Evolutionary conservation across 2,797 vertebrate species (phyloP), one percentile per base, ranked within the genome.

Genomic region (Chaetophractus vellerosus): DNA sequence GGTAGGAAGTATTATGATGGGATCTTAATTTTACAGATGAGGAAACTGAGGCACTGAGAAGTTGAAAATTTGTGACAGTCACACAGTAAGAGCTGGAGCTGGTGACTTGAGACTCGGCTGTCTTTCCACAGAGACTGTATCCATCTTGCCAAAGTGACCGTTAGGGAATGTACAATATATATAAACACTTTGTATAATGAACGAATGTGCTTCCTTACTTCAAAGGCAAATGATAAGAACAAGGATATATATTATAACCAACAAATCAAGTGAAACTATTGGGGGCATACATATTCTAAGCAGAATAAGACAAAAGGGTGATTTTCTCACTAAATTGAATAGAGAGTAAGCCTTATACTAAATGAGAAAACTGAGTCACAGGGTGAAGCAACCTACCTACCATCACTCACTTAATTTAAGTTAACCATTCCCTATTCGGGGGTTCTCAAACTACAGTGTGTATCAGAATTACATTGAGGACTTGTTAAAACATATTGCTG

Each of bases 1-100:
- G 21, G 33, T 41, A 64, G 15, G 7, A 52, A 64, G 61, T 48
- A 74, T 59, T 78, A 55, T 26, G 57, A 26, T 6, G 64, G 1
- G 11, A 41, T 26, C 24, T 87, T 75, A 64, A 88, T 79, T 92
- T 88, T 84, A 38, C 38, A 88, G 36, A 74, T 66, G 26, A 87
- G 28, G 59, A 91, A 78, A 74, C 8, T 14, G 57, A 82, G 52
- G 33, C n/a, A 57, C 24, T 26, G 6, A 31, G 33, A 96, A 74
- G 61, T 8, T 69, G 2, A 88, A 83, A 91, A 28, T 4, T 61
- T 66, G 71, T n/a, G 6, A 75, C 88, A 15, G 11, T 88, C 63
- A 45, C 45, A 68, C 1, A 71, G 12, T 48, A 71, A 82, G 28
- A 85, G 52, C 24, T 55, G 23, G 38, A 76, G 50, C 64, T 75